Evolutionary conservation across 1,140 invertebrate genomes (phyloP), one percentile per base, ranked within the genome.

Genomic region (Drosophila leontia): DNA sequence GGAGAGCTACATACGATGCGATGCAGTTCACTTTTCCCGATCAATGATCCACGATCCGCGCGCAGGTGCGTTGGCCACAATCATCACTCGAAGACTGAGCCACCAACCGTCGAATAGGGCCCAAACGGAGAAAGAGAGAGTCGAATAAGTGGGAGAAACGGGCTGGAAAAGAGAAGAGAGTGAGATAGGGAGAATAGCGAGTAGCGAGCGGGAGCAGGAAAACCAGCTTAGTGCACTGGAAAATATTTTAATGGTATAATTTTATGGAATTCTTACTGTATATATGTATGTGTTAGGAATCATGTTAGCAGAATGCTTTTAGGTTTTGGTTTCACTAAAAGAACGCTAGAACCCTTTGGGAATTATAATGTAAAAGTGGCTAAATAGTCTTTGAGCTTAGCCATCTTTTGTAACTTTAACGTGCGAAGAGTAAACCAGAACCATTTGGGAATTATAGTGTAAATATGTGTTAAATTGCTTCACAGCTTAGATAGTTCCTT

Each of bases 51-150:
- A 67, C 75, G 80, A 69, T 88, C 78, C 85, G 85, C 85, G 85
- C 78, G 85, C 92, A 92, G 92, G 91, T 92, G 92, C 82, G 85
- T 80, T 83, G 70, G 58, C 74, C 67, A 87, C 91, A 85, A 92
- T 92, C 80, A 91, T 87, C 80, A 80, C 78, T 92, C 80, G 81
- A 91, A 92, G 91, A 92, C 91, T 92, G 87, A 92, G 82, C 80
- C 64, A 70, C 78, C 53, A 69, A 84, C 75, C 76, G 42, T 57
- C 57, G 58, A 44, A 51, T 53, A 26, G 26, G 62, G 58, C 65
- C 45, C 60, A 45, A 63, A 45, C 35, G 68, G 34, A 53, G 41
- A 37, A 42, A 48, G 48, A 59, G 60, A 23, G 35, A 55, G 44
- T 19, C 12, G 19, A 3, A 60, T 23, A 19, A n/a, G 15, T 37